Evolutionary conservation across 2,888 invertebrate genomes (phyloP), one percentile per base, ranked within the genome.

Genomic region (Drosophila buzzatii): DNA sequence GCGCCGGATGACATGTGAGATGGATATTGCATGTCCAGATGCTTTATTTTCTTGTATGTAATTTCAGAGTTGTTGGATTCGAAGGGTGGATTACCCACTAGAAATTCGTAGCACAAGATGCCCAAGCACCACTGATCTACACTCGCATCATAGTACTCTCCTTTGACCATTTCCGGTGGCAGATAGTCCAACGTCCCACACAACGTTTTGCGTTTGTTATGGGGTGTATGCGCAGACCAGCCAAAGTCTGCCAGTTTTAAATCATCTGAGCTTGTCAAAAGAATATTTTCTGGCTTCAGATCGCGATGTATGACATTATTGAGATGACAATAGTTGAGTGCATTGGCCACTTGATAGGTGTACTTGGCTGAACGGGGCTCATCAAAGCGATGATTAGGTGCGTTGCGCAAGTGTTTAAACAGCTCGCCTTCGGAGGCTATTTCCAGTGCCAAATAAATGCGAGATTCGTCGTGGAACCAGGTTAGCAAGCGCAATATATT

Each of bases 61-160:
- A 94, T 94, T 67, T 95, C 95, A 61, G 95, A 94, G 0, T 94
- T 94, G 56, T 94, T 94, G 37, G 96, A 96, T 91, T 99, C 98
- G 93, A 99, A 99, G 0, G 99, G 99, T 0, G 99, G 98, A 69
- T 94, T 95, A 0, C 99, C 99, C 0, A 97, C 97, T 2, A 99
- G 94, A 92, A 99, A 98, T 93, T 99, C 99, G 84, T 97, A 99
- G 75, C 98, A 96, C 5, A 97, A 93, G 55, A 97, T 95, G 7
- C 99, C 99, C 63, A 98, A 94, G 90, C 98, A 98, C 99, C 99
- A 99, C 85, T 98, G 95, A 93, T 99, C 99, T 0, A 97, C 96
- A 71, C 95, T 95, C 66, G 97, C 95, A 85, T 97, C 96, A 91
- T 99, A 99, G 0, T 94, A 93, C 86, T 95, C 94, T 0, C 96